phyloP scores from a whole-genome alignment of 2,888 invertebrate species.

The Drepanosiphum platanoidis region DNA sequence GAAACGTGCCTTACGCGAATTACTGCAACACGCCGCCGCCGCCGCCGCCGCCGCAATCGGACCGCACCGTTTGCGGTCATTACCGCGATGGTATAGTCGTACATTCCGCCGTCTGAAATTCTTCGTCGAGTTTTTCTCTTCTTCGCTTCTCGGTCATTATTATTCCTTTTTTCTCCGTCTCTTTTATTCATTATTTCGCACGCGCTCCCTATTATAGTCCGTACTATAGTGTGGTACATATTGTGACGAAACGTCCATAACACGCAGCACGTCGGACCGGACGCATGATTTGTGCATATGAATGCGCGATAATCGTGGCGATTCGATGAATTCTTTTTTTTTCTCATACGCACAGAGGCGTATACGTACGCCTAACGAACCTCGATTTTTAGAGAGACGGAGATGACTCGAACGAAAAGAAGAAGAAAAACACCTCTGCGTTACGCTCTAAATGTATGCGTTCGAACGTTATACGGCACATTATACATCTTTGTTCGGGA shows the following conservation, averaged over 20 bases:
- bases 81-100: not conserved
- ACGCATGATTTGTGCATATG: not conserved
- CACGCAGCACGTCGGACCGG: not conserved
- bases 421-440: not conserved
- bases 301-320: not conserved
- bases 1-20: slow-evolving; percentile 34
- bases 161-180: not conserved
- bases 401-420: not conserved
- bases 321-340: no score
- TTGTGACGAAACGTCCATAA: not conserved
- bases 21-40: not conserved
- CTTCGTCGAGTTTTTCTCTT: not conserved
- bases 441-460: not conserved
- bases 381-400: not conserved
- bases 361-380: not conserved
- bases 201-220: not conserved
- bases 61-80: not conserved
- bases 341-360: not conserved
- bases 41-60: not conserved
- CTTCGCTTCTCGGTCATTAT: not conserved
- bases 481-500: no score
- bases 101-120: not conserved
- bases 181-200: not conserved
- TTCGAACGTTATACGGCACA: not conserved
- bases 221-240: no score